These are phyloP conservation scores for Vireo altiloquus DNA, from an alignment of 2,113 vertebrate species.

Conservation along the genomic window DNA sequence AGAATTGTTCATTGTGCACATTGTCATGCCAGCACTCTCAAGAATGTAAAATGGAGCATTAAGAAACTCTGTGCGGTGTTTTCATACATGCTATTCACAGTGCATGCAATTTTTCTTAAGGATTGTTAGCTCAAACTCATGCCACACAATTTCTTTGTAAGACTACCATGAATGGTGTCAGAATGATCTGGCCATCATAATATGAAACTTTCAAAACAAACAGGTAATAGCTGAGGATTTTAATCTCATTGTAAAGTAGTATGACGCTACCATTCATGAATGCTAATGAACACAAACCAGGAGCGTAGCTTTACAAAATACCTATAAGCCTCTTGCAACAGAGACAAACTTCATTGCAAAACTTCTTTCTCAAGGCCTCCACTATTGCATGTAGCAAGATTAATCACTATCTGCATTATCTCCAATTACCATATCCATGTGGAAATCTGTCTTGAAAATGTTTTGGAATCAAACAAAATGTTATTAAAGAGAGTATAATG, in stretches of 20 bases:
- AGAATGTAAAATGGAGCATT: background rate
- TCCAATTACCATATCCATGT: background rate
- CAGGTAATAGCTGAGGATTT: background rate
- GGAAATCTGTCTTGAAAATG: background rate
- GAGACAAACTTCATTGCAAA: background rate
- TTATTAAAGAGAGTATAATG: background rate
- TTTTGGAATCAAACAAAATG: background rate
- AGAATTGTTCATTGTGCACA: rapidly evolving
- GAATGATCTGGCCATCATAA: background rate
- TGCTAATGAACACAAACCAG: background rate
- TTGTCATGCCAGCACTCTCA: background rate
- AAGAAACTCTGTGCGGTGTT: background rate
- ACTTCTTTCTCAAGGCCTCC: background rate
- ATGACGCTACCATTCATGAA: background rate
- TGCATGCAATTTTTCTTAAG: background rate
- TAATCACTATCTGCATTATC: background rate
- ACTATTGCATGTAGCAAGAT: background rate
- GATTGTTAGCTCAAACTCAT: background rate
- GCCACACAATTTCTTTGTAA: background rate
- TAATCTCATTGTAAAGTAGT: background rate
- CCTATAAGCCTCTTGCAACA: background rate
- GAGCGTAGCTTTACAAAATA: background rate
- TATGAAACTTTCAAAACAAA: background rate
- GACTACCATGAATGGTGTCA: background rate
- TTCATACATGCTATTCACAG: background rate